A percentile compares a stretch with the other conserved stretches of the same genome.
These are phyloP conservation scores for Laterallus jamaicensis DNA, from an alignment of 2,113 vertebrate species.

Conservation along the genomic window DNA sequence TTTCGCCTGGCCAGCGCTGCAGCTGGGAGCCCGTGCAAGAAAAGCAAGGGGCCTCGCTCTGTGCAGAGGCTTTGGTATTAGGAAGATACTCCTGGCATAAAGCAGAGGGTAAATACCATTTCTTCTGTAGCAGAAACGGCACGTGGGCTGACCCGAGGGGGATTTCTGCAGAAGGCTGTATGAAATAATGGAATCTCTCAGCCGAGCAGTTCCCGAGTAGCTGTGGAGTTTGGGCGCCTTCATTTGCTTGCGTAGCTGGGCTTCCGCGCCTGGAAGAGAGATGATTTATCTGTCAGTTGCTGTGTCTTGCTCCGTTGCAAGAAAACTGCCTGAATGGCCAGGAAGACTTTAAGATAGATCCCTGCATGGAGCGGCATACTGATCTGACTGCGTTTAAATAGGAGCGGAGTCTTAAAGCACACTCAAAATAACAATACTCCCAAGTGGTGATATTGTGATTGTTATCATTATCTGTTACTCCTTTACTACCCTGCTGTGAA, in stretches of 20 bases:
- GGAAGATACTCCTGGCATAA: neutral
- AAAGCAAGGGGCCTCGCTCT: accelerated
- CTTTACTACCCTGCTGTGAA: neutral
- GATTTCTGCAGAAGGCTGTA: neutral
- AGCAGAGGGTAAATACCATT: neutral
- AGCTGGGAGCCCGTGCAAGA: neutral
- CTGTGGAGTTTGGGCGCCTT: neutral
- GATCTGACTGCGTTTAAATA: neutral
- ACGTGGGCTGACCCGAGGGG: neutral
- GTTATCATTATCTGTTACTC: accelerated
- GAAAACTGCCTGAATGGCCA: neutral
- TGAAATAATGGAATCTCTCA: neutral
- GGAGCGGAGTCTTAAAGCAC: neutral
- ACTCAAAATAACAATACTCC: neutral
- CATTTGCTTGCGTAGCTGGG: conserved; percentile 22
- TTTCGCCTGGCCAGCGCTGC: neutral
- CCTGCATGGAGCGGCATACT: neutral
- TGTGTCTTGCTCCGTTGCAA: neutral
- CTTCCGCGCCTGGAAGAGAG: neutral
- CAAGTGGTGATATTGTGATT: accelerated
- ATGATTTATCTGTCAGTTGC: conserved; percentile 33
- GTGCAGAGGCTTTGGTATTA: neutral
- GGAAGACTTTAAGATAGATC: neutral
- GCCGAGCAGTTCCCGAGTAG: neutral
- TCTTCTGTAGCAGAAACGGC: neutral